Percentiles rank a stretch among this genome's conserved stretches.
These are phyloP conservation scores for Allolobophora icterica DNA, from an alignment of 2,888 invertebrate genomes.

Conservation along the genomic window DNA sequence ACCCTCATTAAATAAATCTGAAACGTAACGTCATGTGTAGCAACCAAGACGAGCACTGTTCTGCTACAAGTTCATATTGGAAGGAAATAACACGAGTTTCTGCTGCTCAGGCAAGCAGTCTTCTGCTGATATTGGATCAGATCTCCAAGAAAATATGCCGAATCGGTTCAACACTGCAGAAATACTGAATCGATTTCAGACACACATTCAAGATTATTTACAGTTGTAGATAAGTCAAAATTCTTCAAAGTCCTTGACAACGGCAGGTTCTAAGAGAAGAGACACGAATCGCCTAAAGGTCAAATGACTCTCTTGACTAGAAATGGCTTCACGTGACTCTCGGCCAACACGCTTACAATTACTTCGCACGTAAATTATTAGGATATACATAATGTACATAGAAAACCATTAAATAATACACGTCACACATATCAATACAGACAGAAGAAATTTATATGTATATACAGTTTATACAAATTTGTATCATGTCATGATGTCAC, in stretches of 20 bases:
- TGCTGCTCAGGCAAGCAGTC: too few species aligned
- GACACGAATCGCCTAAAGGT: neutral
- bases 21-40: too few species aligned
- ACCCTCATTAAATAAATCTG: neutral
- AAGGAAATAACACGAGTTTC: too few species aligned
- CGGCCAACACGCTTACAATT: neutral
- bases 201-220: conserved; percentile 6
- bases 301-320: neutral
- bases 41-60: too few species aligned
- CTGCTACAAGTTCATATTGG: too few species aligned
- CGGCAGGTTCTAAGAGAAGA: neutral
- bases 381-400: neutral
- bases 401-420: neutral
- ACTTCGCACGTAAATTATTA: neutral
- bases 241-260: neutral
- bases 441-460: neutral
- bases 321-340: neutral
- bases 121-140: too few species aligned
- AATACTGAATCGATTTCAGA: neutral
- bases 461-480: too few species aligned
- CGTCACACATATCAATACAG: neutral
- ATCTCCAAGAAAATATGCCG: neutral
- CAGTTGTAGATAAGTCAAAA: neutral
- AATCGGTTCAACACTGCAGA: neutral
- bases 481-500: too few species aligned